phyloP scores from a whole-genome alignment of 2,113 vertebrate species.

The Pteronura brasiliensis region DNA sequence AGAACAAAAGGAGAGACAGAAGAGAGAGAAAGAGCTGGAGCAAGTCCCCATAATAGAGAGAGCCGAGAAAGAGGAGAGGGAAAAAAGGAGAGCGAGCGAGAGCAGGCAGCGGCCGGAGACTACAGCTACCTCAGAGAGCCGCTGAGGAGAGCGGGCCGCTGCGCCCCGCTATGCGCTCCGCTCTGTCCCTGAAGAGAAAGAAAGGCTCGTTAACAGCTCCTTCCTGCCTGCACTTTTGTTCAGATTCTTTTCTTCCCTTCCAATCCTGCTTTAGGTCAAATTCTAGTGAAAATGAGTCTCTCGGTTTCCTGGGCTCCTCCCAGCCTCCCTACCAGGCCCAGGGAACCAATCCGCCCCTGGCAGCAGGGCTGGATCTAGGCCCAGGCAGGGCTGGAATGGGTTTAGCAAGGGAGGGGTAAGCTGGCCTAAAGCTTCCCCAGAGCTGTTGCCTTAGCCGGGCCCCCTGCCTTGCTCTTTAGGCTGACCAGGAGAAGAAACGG shows the following conservation, averaged over 20 bases:
- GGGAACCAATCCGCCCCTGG: constrained; percentile 33
- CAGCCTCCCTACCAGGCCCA: constrained; percentile 33
- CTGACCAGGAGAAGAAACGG: neutral
- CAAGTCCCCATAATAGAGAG: constrained; percentile 90
- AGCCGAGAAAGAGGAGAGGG: constrained; percentile 86
- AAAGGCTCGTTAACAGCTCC: constrained; percentile 86
- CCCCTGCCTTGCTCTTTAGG: neutral
- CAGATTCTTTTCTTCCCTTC: constrained; percentile 83
- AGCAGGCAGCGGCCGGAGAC: constrained; percentile 79
- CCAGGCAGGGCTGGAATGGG: neutral
- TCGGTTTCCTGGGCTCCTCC: constrained; percentile 72
- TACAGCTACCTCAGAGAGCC: constrained; percentile 76
- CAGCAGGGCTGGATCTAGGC: neutral
- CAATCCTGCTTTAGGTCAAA: constrained; percentile 82
- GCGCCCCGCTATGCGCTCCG: constrained; percentile 64
- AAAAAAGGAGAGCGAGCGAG: constrained; percentile 68
- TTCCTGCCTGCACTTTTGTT: constrained; percentile 83
- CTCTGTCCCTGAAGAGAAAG: constrained; percentile 83
- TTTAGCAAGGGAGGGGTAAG: neutral
- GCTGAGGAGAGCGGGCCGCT: constrained; percentile 67
- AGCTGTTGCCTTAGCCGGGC: neutral
- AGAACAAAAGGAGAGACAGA: constrained; percentile 98
- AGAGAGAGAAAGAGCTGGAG: constrained; percentile 90
- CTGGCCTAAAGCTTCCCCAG: neutral
- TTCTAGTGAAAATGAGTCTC: constrained; percentile 80